Evolutionary conservation across 2,797 vertebrate genomes (phyloP).

Genomic region (Anableps anableps): DNA sequence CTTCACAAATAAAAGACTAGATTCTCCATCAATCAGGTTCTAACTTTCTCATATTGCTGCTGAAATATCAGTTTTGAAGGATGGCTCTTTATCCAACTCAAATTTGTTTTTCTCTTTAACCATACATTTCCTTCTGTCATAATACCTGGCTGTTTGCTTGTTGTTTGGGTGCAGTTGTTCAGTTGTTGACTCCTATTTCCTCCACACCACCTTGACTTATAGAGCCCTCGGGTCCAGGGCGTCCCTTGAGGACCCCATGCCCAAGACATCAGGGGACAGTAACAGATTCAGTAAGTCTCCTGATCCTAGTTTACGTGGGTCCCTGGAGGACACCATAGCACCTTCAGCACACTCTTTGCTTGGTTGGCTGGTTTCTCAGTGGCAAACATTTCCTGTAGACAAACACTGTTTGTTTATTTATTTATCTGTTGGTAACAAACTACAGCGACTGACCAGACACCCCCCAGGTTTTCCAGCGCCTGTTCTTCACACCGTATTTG

Average conservation of each 20-base stretch:
- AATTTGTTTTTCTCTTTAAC: neutral
- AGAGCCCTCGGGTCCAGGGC: neutral
- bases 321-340: too few species aligned
- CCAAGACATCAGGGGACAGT: neutral
- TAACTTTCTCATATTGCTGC: neutral
- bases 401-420: neutral
- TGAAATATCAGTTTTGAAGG: neutral
- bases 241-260: neutral
- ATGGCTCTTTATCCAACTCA: neutral
- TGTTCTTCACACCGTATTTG: accelerated
- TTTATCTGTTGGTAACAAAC: neutral
- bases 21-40: neutral
- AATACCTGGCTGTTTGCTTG: neutral
- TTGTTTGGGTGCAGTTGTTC: neutral
- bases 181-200: neutral
- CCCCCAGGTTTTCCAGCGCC: neutral
- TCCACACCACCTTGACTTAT: neutral
- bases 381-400: neutral
- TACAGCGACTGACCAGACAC: neutral
- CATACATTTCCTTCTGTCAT: neutral
- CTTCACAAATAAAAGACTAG: neutral
- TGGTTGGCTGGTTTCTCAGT: too few species aligned
- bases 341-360: too few species aligned
- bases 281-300: neutral
- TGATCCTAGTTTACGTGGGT: neutral